A percentile compares a stretch with the other conserved stretches of the same genome.
These are phyloP conservation scores for Dallia pectoralis DNA, from an alignment of 2,797 vertebrate genomes.

Conservation along the genomic window DNA sequence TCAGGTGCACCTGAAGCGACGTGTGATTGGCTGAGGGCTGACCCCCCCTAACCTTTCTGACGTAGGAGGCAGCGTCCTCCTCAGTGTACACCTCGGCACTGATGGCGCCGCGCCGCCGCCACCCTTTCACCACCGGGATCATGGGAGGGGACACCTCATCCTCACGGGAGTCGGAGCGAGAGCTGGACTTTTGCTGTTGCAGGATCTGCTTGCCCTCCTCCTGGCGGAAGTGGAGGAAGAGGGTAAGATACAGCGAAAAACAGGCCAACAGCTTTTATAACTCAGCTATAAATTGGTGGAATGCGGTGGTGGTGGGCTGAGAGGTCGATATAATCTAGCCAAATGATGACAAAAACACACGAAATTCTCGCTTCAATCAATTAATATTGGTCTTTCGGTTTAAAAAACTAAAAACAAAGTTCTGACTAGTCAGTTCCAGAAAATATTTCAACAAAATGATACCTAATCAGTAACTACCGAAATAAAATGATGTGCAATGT, in stretches of 20 bases:
- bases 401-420: too few species aligned
- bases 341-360: too few species aligned
- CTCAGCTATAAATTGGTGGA: too few species aligned
- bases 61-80: constrained; percentile 96
- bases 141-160: constrained; percentile 97
- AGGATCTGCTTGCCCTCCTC: constrained; percentile 94
- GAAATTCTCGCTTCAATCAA: too few species aligned
- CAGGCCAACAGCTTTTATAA: too few species aligned
- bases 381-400: too few species aligned
- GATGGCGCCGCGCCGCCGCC: constrained; percentile 91
- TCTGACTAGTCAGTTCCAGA: too few species aligned
- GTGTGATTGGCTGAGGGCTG: constrained; percentile 20
- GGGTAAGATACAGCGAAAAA: background rate
- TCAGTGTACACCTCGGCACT: constrained; percentile 98
- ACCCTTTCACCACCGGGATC: constrained; percentile 95
- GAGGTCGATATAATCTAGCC: too few species aligned
- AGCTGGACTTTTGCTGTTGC: constrained; percentile 91
- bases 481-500: too few species aligned
- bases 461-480: too few species aligned
- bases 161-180: constrained; percentile 93
- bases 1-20: constrained; percentile 11
- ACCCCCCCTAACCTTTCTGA: constrained; percentile 84
- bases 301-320: too few species aligned
- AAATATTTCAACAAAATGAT: too few species aligned
- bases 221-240: constrained; percentile 56